Evolutionary conservation across 2,797 vertebrate species (phyloP).

Genomic region (Dermochelys coriacea): DNA sequence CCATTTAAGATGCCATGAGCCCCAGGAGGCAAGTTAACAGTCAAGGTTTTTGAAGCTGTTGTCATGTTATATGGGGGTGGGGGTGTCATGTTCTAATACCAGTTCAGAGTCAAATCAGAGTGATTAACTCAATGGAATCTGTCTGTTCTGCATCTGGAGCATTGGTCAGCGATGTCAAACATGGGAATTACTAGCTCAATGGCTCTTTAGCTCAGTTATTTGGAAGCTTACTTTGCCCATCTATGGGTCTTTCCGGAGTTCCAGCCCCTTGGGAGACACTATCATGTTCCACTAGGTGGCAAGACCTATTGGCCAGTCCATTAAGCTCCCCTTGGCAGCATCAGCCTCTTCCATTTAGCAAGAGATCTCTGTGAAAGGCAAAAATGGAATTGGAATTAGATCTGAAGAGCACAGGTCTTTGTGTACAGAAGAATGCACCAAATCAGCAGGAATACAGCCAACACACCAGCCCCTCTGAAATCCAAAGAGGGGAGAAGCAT

Average conservation of each 20-base stretch:
- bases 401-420: background rate
- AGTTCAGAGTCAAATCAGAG: background rate
- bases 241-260: accelerated
- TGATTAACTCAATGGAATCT: too few relatives aligned
- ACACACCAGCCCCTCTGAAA: accelerated
- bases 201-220: background rate
- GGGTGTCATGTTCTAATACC: background rate
- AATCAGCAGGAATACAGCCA: accelerated
- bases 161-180: background rate
- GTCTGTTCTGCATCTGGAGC: background rate
- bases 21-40: background rate
- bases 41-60: background rate
- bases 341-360: accelerated
- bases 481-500: background rate
- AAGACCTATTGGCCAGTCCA: background rate
- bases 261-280: accelerated
- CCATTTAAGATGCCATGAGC: background rate
- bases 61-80: background rate
- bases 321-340: background rate
- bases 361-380: background rate
- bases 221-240: background rate
- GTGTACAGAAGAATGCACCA: background rate
- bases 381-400: background rate
- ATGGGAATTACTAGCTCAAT: background rate
- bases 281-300: accelerated